A percentile compares a stretch with the other conserved stretches of the same genome.
phyloP scores from a whole-genome alignment of 2,888 invertebrate genomes.

The Lepeophtheirus nordmannii region DNA sequence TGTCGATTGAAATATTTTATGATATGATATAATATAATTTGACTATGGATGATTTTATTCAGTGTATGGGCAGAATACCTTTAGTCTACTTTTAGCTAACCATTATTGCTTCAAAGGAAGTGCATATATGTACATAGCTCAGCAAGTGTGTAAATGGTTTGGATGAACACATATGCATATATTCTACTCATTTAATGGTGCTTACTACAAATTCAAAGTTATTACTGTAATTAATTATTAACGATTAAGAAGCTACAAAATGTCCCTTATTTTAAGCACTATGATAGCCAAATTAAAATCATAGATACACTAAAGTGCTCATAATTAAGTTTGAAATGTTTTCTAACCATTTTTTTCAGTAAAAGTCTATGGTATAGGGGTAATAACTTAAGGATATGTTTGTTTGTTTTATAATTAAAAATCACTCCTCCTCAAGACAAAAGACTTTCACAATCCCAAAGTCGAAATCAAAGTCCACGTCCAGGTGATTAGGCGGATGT shows the following conservation, averaged over 20 bases:
- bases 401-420: not conserved
- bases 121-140: not conserved
- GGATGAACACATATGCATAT: not conserved
- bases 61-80: no score
- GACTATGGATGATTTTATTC: no score
- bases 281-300: no score
- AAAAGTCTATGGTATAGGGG: no score
- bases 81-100: no score
- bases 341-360: no score
- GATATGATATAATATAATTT: no score
- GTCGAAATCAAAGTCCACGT: slow-evolving; percentile 6
- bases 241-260: not conserved
- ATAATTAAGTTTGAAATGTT: no score
- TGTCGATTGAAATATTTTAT: not conserved
- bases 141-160: not conserved
- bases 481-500: not conserved
- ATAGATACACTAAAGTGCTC: no score
- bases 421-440: not conserved
- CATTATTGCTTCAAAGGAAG: no score
- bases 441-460: slow-evolving; percentile 1
- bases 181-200: no score
- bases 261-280: not conserved
- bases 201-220: no score
- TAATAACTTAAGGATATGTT: not conserved
- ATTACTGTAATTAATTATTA: not conserved